phyloP scores from a whole-genome alignment of 2,888 invertebrate species.

The Perizoma affinitatum region DNA sequence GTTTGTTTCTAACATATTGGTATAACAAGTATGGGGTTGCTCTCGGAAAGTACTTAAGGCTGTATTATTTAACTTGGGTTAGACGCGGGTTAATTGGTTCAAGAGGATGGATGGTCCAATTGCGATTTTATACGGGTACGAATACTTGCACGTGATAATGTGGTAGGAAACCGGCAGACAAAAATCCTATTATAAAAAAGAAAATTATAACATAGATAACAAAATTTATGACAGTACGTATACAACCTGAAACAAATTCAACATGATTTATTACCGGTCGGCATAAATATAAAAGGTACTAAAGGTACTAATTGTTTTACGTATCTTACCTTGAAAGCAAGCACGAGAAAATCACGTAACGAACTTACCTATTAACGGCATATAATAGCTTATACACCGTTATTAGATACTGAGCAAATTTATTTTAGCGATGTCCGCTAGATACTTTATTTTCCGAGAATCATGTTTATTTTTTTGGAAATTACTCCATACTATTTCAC shows the following conservation, averaged over 20 bases:
- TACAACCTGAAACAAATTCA: neutral
- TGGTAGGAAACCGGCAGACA: no score
- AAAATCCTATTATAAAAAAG: no score
- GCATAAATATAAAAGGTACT: neutral
- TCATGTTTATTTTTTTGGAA: neutral
- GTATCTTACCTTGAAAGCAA: conserved; percentile 1
- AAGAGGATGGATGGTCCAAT: conserved; percentile 2
- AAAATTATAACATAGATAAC: no score
- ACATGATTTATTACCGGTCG: neutral
- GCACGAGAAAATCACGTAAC: conserved; percentile 8
- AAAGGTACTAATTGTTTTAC: neutral
- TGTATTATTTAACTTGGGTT: neutral
- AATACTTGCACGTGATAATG: no score
- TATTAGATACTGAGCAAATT: conserved; percentile 18
- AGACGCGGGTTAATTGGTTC: conserved; percentile 11
- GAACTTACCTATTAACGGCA: conserved; percentile 10
- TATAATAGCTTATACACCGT: conserved; percentile 9
- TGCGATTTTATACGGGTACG: conserved; percentile 1
- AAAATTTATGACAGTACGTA: no score
- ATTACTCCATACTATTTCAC: no score
- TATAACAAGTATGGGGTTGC: conserved; percentile 4
- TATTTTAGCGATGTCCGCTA: conserved; percentile 15
- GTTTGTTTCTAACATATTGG: neutral
- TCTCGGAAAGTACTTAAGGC: neutral
- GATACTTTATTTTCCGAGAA: conserved; percentile 9